Percentiles rank a stretch among this genome's conserved stretches.
Evolutionary conservation across 1,140 invertebrate species (phyloP).

Genomic region (Cecropterus lyciades): DNA sequence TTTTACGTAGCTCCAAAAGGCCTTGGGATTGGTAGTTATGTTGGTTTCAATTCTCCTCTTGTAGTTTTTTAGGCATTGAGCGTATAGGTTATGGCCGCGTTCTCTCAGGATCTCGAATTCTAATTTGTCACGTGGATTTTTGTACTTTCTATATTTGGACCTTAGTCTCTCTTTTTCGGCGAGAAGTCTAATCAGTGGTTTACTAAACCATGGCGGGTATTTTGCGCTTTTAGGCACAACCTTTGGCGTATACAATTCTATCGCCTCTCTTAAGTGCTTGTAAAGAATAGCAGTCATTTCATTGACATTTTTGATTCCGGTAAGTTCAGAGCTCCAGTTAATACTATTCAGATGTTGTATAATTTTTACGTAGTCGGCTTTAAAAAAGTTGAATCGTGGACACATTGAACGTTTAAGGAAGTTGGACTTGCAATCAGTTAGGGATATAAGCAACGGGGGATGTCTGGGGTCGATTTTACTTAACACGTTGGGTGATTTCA

Average conservation of each 20-base stretch:
- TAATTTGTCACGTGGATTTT: constrained; percentile 21
- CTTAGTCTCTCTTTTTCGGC: constrained; percentile 20
- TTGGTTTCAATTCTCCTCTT: constrained; percentile 4
- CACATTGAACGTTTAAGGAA: neutral
- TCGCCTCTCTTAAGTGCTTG: neutral
- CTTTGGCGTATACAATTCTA: constrained; percentile 12
- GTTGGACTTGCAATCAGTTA: constrained; percentile 1
- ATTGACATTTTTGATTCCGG: neutral
- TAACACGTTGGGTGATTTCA: constrained; percentile 2
- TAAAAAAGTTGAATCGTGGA: constrained; percentile 16
- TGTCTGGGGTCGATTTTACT: constrained; percentile 22
- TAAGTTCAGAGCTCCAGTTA: constrained; percentile 12
- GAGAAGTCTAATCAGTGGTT: constrained; percentile 13
- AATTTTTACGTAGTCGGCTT: constrained; percentile 12
- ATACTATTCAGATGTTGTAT: constrained; percentile 13
- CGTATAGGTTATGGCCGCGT: constrained; percentile 7
- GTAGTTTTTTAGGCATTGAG: constrained; percentile 10
- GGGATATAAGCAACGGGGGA: constrained; percentile 10
- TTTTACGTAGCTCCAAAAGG: constrained; percentile 11
- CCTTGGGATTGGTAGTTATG: constrained; percentile 3
- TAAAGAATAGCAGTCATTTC: constrained; percentile 17
- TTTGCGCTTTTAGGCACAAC: constrained; percentile 2
- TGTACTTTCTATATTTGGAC: constrained; percentile 11
- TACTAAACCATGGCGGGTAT: constrained; percentile 21
- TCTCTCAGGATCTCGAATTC: constrained; percentile 18